phyloP scores from a whole-genome alignment of 2,888 invertebrate genomes.

The Venusia cambrica region DNA sequence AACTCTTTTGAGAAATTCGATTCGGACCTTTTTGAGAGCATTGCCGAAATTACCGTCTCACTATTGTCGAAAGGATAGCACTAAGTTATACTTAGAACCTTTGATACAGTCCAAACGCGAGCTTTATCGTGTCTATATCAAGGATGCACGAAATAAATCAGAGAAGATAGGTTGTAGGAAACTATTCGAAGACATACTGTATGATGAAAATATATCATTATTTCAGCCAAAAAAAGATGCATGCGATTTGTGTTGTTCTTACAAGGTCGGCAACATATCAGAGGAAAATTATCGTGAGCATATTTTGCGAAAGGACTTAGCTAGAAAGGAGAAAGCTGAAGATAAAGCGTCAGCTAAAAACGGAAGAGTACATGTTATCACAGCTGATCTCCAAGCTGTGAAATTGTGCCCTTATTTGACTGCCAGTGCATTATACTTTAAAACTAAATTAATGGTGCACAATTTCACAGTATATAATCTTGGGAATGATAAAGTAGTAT shows the following conservation, averaged over 20 bases:
- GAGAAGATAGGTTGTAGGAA: constrained; percentile 30
- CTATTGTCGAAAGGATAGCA: constrained; percentile 29
- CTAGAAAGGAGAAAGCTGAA: constrained; percentile 24
- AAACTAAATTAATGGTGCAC: constrained; percentile 14
- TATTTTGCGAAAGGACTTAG: constrained; percentile 26
- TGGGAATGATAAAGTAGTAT: constrained; percentile 13
- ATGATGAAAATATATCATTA: constrained; percentile 32
- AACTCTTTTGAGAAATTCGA: no score
- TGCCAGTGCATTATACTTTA: constrained; percentile 16
- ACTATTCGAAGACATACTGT: constrained; percentile 28
- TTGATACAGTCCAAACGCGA: constrained; percentile 30
- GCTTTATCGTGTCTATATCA: constrained; percentile 28
- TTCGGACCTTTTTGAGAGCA: constrained; percentile 1
- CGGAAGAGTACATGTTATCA: neutral
- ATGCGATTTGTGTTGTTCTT: no score
- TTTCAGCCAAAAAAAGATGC: no score
- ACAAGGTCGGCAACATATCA: constrained; percentile 31
- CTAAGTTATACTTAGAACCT: constrained; percentile 36
- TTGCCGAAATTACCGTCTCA: constrained; percentile 35
- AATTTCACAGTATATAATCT: constrained; percentile 18
- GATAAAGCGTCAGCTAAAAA: constrained; percentile 26
- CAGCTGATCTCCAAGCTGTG: constrained; percentile 13
- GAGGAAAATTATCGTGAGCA: constrained; percentile 23
- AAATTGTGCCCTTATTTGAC: constrained; percentile 14
- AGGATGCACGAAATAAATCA: constrained; percentile 20